A percentile compares a stretch with the other conserved stretches of the same genome.
Evolutionary conservation across 2,113 vertebrate genomes (phyloP).

Genomic region (Terrapene triunguis): DNA sequence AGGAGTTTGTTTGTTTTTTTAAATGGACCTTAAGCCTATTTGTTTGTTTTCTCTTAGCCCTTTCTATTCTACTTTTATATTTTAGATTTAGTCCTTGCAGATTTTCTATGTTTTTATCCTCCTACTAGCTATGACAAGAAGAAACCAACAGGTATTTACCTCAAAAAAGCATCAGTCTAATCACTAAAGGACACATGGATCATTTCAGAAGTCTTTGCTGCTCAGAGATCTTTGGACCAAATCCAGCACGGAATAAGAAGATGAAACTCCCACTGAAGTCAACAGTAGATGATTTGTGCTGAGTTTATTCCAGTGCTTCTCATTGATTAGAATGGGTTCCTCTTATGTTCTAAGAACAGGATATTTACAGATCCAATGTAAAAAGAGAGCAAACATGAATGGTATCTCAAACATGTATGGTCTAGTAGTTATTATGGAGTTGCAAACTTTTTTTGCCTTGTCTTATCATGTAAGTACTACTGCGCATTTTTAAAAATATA

Average conservation of each 20-base stretch:
- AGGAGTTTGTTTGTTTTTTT: background rate
- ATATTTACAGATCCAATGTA: background rate
- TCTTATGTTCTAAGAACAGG: background rate
- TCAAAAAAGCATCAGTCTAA: background rate
- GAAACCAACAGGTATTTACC: background rate
- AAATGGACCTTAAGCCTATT: background rate
- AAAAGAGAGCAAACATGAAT: background rate
- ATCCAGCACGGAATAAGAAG: rapidly evolving
- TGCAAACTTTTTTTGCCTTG: background rate
- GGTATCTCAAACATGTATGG: background rate
- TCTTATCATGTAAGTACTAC: background rate
- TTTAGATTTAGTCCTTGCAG: background rate
- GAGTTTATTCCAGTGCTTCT: background rate
- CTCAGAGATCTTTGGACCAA: background rate
- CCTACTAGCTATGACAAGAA: background rate
- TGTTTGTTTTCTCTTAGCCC: background rate
- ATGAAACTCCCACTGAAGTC: background rate
- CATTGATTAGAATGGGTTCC: rapidly evolving
- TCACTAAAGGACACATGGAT: background rate
- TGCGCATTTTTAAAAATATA: too few relatives aligned
- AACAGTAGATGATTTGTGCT: background rate
- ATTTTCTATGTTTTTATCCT: background rate
- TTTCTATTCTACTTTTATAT: rapidly evolving
- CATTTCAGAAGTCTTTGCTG: background rate
- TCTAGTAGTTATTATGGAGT: background rate